Evolutionary conservation across 2,888 invertebrate genomes (phyloP), one percentile per base, ranked within the genome.

Genomic region (Abscondita cerata): DNA sequence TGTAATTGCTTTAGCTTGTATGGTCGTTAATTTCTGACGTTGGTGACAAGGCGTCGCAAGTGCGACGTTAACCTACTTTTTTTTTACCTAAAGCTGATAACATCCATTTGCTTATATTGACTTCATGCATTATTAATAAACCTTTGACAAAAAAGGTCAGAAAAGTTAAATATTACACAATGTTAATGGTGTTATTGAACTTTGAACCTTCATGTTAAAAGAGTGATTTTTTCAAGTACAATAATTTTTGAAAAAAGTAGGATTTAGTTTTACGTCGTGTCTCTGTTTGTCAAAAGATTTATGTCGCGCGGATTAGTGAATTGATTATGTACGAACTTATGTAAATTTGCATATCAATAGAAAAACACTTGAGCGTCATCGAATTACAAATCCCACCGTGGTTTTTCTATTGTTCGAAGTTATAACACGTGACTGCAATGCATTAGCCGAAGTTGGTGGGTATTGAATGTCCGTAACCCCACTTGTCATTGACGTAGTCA

Each of bases 401-500:
- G 19, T 34, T 61, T 34, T 50, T 41, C 52, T 50, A 62, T 61
- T 61, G 61, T 61, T 50, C 33, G 48, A 36, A 50, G 54, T 53
- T 48, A 18, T 36, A 31, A 44, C 62, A 62, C 62, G 62, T 58
- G 54, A 54, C 59, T 52, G 44, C 55, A 59, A 56, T 54, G 19
- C 58, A 59, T 63, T 63, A 63, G 54, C 31, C n/a, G 20, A 56
- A 58, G 20, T 53, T 38, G 58, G 54, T 46, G 54, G 58, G 48
- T 58, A 63, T 58, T 54, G 40, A 51, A 55, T 56, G 41, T 53
- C 51, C 44, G 48, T 57, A n/a, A 20, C 40, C 33, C 48, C 58
- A 71, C 76, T 76, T 75, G 76, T 75, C 75, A 74, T 62, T 75
- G 76, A 77, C 76, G 70, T 72, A 74, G 75, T 75, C 77, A 77